These are phyloP conservation scores for Tenthredo livida DNA, from an alignment of 2,888 invertebrate genomes.

Conservation along the genomic window DNA sequence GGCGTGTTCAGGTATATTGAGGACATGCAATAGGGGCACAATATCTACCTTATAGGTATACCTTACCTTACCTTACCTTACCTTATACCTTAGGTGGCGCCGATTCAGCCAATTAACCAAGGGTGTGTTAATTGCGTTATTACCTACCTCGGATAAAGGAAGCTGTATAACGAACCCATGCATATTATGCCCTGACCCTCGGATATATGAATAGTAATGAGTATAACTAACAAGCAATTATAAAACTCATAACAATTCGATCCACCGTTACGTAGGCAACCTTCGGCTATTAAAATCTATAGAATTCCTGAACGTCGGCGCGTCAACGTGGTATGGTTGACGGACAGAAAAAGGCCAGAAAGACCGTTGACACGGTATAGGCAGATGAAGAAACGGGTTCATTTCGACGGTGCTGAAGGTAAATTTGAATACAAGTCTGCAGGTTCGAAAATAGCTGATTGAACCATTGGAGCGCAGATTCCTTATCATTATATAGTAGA, in stretches of 20 bases:
- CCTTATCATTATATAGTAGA: not conserved
- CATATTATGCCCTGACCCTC: constrained; percentile 60
- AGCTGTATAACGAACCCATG: constrained; percentile 56
- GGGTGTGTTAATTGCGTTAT: constrained; percentile 74
- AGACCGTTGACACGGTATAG: not conserved
- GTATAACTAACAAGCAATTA: constrained; percentile 60
- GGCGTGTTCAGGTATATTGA: not conserved
- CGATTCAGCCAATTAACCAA: constrained; percentile 55
- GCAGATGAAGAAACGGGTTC: not conserved
- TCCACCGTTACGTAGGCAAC: not conserved
- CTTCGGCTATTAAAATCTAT: constrained; percentile 12
- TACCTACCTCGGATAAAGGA: constrained; percentile 65
- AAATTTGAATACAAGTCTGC: not conserved
- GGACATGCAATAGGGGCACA: not conserved
- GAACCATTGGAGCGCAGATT: not conserved
- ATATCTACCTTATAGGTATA: not conserved
- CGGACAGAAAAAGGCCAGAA: not conserved
- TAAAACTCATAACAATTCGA: constrained; percentile 43
- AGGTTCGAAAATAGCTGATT: not conserved
- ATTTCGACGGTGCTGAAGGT: not conserved
- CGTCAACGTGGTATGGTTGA: not conserved
- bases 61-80: too few relatives aligned
- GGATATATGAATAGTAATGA: constrained; percentile 75
- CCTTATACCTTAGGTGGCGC: constrained; percentile 12
- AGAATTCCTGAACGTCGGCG: not conserved